These are phyloP conservation scores for Aleiodes alternator DNA, from an alignment of 2,888 invertebrate species.

Conservation along the genomic window DNA sequence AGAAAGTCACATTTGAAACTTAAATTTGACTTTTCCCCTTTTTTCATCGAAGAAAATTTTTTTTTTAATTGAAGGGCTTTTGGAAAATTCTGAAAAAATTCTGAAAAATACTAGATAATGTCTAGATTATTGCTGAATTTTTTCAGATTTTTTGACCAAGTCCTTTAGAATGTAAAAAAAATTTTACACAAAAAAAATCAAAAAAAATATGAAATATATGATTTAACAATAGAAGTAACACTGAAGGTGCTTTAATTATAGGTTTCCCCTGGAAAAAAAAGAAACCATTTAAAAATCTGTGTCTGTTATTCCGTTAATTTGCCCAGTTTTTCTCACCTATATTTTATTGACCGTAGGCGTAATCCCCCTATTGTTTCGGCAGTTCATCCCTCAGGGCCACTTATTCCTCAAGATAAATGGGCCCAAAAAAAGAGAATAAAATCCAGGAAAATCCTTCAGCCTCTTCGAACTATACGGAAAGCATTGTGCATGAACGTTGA, in stretches of 20 bases:
- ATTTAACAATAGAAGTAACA: constrained; percentile 68
- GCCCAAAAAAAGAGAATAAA: constrained; percentile 26
- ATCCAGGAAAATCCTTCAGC: too few species aligned
- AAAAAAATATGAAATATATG: constrained; percentile 45
- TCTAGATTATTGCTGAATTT: too few species aligned
- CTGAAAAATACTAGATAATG: too few species aligned
- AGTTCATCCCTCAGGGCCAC: not conserved
- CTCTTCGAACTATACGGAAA: constrained; percentile 20
- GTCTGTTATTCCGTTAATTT: constrained; percentile 50
- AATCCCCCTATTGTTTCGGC: constrained; percentile 11
- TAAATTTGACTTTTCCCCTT: too few species aligned
- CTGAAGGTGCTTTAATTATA: constrained; percentile 72
- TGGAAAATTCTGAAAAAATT: too few species aligned
- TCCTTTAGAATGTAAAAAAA: too few species aligned
- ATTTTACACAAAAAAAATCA: not conserved
- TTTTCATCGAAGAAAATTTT: too few species aligned
- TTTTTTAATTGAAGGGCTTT: too few species aligned
- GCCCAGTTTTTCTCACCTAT: constrained; percentile 47
- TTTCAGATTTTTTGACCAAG: too few species aligned
- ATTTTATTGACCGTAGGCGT: constrained; percentile 31
- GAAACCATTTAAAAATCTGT: constrained; percentile 4
- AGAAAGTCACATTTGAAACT: too few species aligned
- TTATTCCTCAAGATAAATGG: not conserved
- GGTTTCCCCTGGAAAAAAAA: constrained; percentile 55
- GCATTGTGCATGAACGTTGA: too few species aligned